These are phyloP conservation scores for Brachyopa scutellaris DNA, from an alignment of 2,888 invertebrate species.

Conservation along the genomic window DNA sequence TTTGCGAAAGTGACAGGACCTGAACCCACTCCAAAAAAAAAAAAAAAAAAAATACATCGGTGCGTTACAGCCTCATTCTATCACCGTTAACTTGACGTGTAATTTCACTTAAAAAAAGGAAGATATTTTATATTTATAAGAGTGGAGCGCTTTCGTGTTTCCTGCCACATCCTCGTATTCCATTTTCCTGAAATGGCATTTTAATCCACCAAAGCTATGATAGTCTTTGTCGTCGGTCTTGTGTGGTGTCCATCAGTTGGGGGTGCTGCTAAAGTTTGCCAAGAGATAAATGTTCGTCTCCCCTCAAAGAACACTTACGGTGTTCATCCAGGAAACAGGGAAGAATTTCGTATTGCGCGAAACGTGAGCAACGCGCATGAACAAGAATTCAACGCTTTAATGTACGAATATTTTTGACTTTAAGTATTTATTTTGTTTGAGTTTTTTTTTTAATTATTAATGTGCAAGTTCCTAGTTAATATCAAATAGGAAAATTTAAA, in stretches of 20 bases:
- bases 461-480: no score
- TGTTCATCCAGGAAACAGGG: neutral
- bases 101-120: slow-evolving; percentile 30
- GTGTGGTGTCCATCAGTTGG: slow-evolving; percentile 21
- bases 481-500: no score
- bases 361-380: slow-evolving; percentile 35
- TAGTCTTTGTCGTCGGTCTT: neutral
- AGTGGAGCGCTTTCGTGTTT: neutral
- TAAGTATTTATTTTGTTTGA: no score
- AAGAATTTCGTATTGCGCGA: neutral
- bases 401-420: no score
- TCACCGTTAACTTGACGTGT: slow-evolving; percentile 34
- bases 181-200: neutral
- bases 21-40: slow-evolving; percentile 10
- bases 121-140: slow-evolving; percentile 10
- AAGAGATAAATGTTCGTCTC: neutral
- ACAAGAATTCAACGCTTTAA: slow-evolving; percentile 3
- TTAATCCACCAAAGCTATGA: slow-evolving; percentile 11
- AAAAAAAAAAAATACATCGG: no score
- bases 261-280: slow-evolving; percentile 26
- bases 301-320: neutral
- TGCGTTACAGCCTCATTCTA: slow-evolving; percentile 21
- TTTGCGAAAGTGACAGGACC: slow-evolving; percentile 5
- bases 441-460: no score
- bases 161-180: neutral